These are phyloP conservation scores for Myoxocephalus aenaeus DNA, from an alignment of 2,797 vertebrate genomes.

Conservation along the genomic window DNA sequence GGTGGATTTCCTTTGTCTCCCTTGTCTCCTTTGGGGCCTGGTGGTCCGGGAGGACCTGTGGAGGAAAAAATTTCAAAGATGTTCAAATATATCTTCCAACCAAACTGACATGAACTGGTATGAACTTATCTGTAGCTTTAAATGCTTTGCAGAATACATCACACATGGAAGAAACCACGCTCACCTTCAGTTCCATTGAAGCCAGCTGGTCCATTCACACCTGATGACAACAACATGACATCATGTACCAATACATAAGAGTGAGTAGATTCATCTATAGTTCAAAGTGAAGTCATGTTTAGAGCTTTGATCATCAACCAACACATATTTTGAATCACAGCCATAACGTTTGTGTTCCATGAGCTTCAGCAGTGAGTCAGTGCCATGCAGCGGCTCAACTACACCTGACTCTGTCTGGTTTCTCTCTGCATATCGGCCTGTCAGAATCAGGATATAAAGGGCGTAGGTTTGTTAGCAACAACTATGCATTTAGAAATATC, in stretches of 20 bases:
- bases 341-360: no score
- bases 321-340: no score
- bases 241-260: neutral
- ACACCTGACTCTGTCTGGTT: no score
- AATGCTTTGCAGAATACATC: neutral
- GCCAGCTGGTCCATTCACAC: slow-evolving; percentile 33
- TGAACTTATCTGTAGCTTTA: neutral
- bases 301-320: no score
- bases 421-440: no score
- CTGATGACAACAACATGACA: slow-evolving; percentile 30
- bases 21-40: slow-evolving; percentile 55
- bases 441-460: no score
- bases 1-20: neutral
- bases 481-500: no score
- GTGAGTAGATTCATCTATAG: neutral
- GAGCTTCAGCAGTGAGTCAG: no score
- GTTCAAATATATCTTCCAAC: neutral
- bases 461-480: no score
- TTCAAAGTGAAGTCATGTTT: neutral
- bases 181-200: slow-evolving; percentile 47
- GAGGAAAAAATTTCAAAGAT: slow-evolving; percentile 7
- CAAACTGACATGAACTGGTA: neutral
- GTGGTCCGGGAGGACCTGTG: slow-evolving; percentile 44
- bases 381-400: no score
- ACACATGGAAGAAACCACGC: neutral